phyloP scores from a whole-genome alignment of 2,888 invertebrate species.

The Chrysolina haemoptera region DNA sequence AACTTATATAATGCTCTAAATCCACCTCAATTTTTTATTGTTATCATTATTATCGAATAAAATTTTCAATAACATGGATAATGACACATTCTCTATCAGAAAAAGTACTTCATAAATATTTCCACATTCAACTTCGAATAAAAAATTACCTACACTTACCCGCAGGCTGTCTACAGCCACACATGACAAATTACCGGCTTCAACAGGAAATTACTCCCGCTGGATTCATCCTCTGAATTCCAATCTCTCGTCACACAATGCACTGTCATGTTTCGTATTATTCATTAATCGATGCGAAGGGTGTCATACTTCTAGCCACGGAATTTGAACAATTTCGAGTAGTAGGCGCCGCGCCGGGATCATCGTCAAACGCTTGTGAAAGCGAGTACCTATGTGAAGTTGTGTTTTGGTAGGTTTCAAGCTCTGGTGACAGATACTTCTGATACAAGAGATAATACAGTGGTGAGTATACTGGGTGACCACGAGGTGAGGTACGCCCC shows the following conservation, averaged over 20 bases:
- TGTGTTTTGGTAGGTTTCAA: neutral
- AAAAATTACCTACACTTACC: neutral
- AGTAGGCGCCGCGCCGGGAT: neutral
- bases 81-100: too few species aligned
- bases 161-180: neutral
- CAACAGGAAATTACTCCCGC: slow-evolving; percentile 34
- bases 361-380: neutral
- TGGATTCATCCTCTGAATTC: slow-evolving; percentile 35
- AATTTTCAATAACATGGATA: too few species aligned
- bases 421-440: too few species aligned
- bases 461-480: too few species aligned
- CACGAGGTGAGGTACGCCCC: too few species aligned
- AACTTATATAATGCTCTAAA: too few species aligned
- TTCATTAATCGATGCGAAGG: slow-evolving; percentile 32
- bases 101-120: neutral
- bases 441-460: too few species aligned
- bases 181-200: slow-evolving; percentile 1
- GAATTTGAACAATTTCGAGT: slow-evolving; percentile 5
- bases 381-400: slow-evolving; percentile 5
- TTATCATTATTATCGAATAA: too few species aligned
- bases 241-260: slow-evolving; percentile 38
- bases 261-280: slow-evolving; percentile 36
- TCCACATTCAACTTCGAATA: neutral
- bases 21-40: too few species aligned
- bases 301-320: neutral